Base-by-base conservation (phyloP, 2,888 invertebrate species). In the Idaea straminata region DNA sequence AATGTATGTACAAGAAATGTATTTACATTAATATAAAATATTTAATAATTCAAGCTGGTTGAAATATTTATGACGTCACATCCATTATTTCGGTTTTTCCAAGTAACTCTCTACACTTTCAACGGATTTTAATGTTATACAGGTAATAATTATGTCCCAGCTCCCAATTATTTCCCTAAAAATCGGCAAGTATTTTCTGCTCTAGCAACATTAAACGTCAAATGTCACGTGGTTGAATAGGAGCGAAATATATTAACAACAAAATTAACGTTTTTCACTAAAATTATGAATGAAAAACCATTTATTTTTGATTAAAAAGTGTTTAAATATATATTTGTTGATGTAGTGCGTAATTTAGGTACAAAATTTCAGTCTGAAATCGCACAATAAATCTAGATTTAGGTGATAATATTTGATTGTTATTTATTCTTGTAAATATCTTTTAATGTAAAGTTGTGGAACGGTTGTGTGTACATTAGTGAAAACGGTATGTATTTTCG, bases 261-360 rank as follows among this genome's bases (percentile, higher is more conserved):
- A 78, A 75, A 78, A 74, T 75, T 76, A 78, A 78, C 76, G 74
- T 78, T 83, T 84, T 85, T 85, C 69, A 75, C 74, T 62, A 69
- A 75, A 82, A 86, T 91, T 81, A 89, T 91, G 91, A 91, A 91
- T 91, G 90, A 47, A 89, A 91, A 88, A 82, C 74, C 79, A 75
- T 71, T 68, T 70, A 62, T 70, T 76, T 73, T 77, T 81, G 68
- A 75, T 77, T 75, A 66, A 76, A 73, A 80, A 79, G 67, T 62
- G 57, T 66, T 70, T 74, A 66, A 63, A 68, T 68, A 69, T 64
- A 63, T 59, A 73, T 70, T 67, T 72, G 35, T 66, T 65, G 68
- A 64, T 74, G 69, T 73, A 73, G 69, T 67, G 61, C 58, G 16
- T 57, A 62, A 69, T 74, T 73, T 75, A 61, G 64, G 62, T 71